Conservation (phyloP, 37 sponge, comb jelly and placozoan species). For the Haliclona indistincta region DNA sequence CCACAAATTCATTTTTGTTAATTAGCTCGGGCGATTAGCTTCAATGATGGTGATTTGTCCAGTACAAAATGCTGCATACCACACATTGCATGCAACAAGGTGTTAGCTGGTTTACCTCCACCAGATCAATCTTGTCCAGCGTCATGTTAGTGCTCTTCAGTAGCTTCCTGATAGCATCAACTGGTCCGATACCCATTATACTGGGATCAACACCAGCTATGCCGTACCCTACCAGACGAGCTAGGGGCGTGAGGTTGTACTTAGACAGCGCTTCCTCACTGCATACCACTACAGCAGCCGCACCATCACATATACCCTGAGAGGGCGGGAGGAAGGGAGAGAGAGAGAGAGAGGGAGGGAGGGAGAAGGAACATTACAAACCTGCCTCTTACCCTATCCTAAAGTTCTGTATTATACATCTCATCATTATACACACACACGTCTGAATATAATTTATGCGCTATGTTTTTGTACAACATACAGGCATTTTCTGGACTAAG, state of each 20-base stretch:
- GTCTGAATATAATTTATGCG: too few relatives aligned
- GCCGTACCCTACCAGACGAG: conserved; percentile 79
- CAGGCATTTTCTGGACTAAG: too few relatives aligned
- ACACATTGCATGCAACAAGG: too few relatives aligned
- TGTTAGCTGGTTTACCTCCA: conserved; percentile 85
- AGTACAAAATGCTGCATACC: conserved; percentile 2
- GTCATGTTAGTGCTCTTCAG: conserved; percentile 56
- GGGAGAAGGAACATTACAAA: background rate
- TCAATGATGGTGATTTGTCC: background rate
- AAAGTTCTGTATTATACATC: too few relatives aligned
- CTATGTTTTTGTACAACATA: too few relatives aligned
- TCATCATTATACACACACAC: too few relatives aligned
- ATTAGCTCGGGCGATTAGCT: background rate
- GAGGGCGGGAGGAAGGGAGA: background rate
- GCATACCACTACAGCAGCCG: conserved; percentile 83
- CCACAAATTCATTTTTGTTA: too few relatives aligned
- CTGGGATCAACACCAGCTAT: conserved; percentile 91
- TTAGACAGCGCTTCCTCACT: conserved; percentile 78
- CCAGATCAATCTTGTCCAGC: conserved; percentile 79
- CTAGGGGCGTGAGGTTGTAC: conserved; percentile 85
- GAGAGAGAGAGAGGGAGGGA: background rate
- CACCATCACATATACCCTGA: conserved; percentile 98
- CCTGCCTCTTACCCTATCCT: too few relatives aligned
- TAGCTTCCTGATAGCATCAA: conserved; percentile 76
- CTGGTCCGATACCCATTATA: conserved; percentile 98